phyloP scores from a whole-genome alignment of 2,888 invertebrate genomes.

The Athetis lepigone region DNA sequence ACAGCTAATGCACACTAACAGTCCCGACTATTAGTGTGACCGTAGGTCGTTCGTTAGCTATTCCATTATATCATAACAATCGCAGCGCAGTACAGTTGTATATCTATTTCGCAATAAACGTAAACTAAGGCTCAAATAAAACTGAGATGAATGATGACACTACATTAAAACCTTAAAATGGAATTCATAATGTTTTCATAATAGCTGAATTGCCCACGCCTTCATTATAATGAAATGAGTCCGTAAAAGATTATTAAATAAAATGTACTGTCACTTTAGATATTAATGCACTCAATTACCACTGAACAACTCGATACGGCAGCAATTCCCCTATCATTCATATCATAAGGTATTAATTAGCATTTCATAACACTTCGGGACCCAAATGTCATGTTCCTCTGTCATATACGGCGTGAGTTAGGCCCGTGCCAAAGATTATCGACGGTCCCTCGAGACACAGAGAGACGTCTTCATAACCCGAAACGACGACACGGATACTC shows the following conservation, averaged over 20 bases:
- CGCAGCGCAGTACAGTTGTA: background rate
- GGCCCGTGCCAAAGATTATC: conserved; percentile 66
- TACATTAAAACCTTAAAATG: conserved; percentile 36
- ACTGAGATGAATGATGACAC: conserved; percentile 32
- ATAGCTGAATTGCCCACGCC: conserved; percentile 5
- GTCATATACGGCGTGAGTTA: conserved; percentile 69
- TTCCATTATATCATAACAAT: conserved; percentile 30
- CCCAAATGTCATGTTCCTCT: conserved; percentile 69
- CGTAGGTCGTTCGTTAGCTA: conserved; percentile 28
- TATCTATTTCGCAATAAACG: conserved; percentile 26
- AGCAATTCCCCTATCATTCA: conserved; percentile 66
- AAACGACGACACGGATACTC: conserved; percentile 65
- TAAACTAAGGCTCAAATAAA: conserved; percentile 25
- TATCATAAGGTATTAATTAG: conserved; percentile 73
- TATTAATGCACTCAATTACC: conserved; percentile 72
- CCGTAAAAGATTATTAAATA: conserved; percentile 49
- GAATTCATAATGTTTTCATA: conserved; percentile 21
- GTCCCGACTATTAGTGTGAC: conserved; percentile 28
- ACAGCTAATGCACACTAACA: conserved; percentile 47
- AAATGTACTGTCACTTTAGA: conserved; percentile 72
- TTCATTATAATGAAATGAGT: conserved; percentile 18
- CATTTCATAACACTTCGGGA: conserved; percentile 69
- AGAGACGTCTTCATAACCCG: conserved; percentile 58
- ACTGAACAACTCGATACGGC: conserved; percentile 61
- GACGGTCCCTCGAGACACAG: conserved; percentile 43